Evolutionary conservation across 2,888 invertebrate species (phyloP), one percentile per base, ranked within the genome.

Genomic region (Thecocarcelia acutangulata): DNA sequence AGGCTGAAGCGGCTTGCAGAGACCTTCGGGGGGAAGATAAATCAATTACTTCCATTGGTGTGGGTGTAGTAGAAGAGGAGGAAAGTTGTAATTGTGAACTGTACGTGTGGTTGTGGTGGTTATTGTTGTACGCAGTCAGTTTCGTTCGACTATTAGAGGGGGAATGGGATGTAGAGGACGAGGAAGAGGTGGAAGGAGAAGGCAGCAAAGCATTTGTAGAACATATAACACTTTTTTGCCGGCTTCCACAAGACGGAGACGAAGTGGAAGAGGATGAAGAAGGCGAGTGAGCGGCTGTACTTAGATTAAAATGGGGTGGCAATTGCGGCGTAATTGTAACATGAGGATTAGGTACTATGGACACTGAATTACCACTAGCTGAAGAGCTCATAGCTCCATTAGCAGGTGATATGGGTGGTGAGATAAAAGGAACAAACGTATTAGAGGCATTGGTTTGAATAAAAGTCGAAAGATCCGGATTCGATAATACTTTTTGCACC

Each of bases 21-120:
- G 90, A 91, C 89, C 92, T 92, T 87, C 91, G 92, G 73, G 92
- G 91, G 85, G 92, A 92, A 86, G 92, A 92, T 83, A 92, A 90
- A 90, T 92, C 92, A 83, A 92, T 92, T 85, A 92, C 92, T 84
- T 91, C 88, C 87, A 89, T 89, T 85, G 90, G 87, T 82, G 87
- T 85, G 84, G 83, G 83, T 78, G 80, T 78, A 83, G 74, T 78
- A 85, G 84, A 48, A 84, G 84, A 58, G 79, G 85, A 58, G 58
- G 80, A 76, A 74, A 82, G 77, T 84, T 59, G 80, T 59, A 78
- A 79, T 61, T 72, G 83, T 66, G 50, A 69, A 24, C 54, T 58
- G 72, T 58, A 79, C 58, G 50, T 77, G 58, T 19, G 21, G 52
- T 75, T 48, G 24, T 74, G 75, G 28, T 76, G 77, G 54, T 59